A percentile compares a stretch with the other conserved stretches of the same genome.
phyloP scores from a whole-genome alignment of 2,113 vertebrate genomes.

The Platysternon megacephalum region DNA sequence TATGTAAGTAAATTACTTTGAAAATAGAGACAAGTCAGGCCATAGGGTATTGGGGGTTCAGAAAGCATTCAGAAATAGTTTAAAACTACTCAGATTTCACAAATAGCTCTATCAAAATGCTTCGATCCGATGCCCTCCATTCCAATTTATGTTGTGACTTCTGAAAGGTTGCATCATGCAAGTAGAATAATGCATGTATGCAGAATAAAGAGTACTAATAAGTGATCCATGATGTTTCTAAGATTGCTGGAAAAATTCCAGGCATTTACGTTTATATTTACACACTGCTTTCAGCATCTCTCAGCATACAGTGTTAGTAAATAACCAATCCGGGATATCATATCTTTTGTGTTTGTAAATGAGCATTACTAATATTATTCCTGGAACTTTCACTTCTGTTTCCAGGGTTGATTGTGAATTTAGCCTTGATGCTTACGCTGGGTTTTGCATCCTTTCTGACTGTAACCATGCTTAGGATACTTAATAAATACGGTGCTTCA shows the following conservation, averaged over 20 bases:
- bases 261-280: not conserved
- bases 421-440: not conserved
- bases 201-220: not conserved
- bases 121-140: not conserved
- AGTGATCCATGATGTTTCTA: not conserved
- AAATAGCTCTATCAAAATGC: not conserved
- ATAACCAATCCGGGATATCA: not conserved
- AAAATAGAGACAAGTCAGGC: constrained; percentile 14
- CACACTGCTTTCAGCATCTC: not conserved
- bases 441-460: not conserved
- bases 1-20: constrained; percentile 12
- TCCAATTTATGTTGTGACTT: not conserved
- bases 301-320: accelerated
- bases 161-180: not conserved
- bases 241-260: not conserved
- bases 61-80: not conserved
- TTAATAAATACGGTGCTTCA: not conserved
- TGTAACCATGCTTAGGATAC: accelerated
- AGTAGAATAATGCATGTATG: not conserved
- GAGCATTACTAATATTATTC: not conserved
- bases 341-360: not conserved
- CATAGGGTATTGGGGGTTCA: not conserved
- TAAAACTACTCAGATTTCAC: constrained; percentile 7
- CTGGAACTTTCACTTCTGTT: constrained; percentile 1
- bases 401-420: not conserved